A percentile compares a stretch with the other conserved stretches of the same genome.
These are phyloP conservation scores for Antennarius striatus DNA, from an alignment of 2,113 vertebrate species.

Conservation along the genomic window DNA sequence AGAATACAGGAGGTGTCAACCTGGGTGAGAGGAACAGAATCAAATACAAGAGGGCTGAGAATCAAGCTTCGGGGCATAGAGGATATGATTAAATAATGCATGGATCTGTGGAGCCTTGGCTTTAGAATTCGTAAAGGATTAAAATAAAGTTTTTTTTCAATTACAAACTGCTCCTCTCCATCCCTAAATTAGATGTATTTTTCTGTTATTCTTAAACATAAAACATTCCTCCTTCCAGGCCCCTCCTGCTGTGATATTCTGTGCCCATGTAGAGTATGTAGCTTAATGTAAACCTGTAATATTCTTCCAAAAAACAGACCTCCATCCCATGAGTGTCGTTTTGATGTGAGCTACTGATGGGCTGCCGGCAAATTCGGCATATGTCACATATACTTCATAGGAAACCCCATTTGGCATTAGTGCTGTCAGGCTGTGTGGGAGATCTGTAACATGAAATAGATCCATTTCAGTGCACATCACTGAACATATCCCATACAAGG, in stretches of 20 bases:
- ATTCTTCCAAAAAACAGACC: conserved; percentile 48
- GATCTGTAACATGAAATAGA: conserved; percentile 77
- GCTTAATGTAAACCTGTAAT: conserved; percentile 54
- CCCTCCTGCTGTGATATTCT: conserved; percentile 45
- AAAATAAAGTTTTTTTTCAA: conserved; percentile 52
- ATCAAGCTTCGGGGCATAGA: conserved; percentile 61
- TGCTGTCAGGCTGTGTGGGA: conserved; percentile 60
- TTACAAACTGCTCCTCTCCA: conserved; percentile 32
- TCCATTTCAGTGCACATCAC: conserved; percentile 69
- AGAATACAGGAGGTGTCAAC: conserved; percentile 69
- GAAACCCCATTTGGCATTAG: conserved; percentile 66
- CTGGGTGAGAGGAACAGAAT: conserved; percentile 66
- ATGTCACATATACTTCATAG: conserved; percentile 69
- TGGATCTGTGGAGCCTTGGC: conserved; percentile 52
- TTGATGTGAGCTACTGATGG: conserved; percentile 69
- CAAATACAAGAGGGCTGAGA: conserved; percentile 55
- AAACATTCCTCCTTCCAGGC: conserved; percentile 30
- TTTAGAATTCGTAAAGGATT: conserved; percentile 49
- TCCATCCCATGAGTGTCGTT: conserved; percentile 51
- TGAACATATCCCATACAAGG: conserved; percentile 75
- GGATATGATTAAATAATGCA: conserved; percentile 63
- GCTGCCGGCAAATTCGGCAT: conserved; percentile 49
- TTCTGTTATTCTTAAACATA: conserved; percentile 32
- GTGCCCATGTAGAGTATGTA: conserved; percentile 27
- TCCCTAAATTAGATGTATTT: conserved; percentile 45